A percentile compares a stretch with the other conserved stretches of the same genome.
phyloP scores from a whole-genome alignment of 92 coral and sea anemone genomes.

The Chrysogorgia sp. region DNA sequence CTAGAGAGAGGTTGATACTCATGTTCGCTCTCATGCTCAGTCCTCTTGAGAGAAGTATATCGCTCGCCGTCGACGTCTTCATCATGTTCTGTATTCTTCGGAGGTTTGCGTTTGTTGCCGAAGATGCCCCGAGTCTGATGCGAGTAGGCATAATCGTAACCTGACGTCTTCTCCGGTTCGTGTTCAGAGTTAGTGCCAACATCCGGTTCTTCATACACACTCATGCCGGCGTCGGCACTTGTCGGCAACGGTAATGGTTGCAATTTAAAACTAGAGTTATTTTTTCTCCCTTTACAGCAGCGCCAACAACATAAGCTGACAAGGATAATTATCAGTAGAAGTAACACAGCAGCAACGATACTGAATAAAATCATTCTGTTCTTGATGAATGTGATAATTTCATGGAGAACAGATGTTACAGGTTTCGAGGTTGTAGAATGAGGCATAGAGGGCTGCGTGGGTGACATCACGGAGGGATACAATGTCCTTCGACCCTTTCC shows the following conservation, averaged over 20 bases:
- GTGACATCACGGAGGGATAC: too few species aligned
- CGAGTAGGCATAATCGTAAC: conserved; percentile 17
- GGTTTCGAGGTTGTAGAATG: too few species aligned
- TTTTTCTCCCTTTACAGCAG: too few species aligned
- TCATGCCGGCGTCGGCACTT: background rate
- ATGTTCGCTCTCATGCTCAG: background rate
- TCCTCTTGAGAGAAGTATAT: background rate
- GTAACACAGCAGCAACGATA: too few species aligned
- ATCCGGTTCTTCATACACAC: conserved; percentile 23
- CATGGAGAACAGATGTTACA: too few species aligned
- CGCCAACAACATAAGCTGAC: too few species aligned
- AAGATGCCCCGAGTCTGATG: background rate
- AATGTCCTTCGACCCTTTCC: too few species aligned
- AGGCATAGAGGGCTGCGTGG: too few species aligned
- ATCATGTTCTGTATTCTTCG: background rate
- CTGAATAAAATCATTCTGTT: too few species aligned
- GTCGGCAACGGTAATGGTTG: background rate
- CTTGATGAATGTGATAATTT: too few species aligned
- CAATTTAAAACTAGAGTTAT: background rate
- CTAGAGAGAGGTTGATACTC: background rate
- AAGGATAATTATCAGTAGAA: too few species aligned
- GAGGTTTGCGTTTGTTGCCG: background rate
- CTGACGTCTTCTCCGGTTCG: background rate
- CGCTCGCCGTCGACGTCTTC: background rate
- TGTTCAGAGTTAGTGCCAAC: background rate